phyloP scores from a whole-genome alignment of 2,797 vertebrate genomes.

The Pangasius djambal region DNA sequence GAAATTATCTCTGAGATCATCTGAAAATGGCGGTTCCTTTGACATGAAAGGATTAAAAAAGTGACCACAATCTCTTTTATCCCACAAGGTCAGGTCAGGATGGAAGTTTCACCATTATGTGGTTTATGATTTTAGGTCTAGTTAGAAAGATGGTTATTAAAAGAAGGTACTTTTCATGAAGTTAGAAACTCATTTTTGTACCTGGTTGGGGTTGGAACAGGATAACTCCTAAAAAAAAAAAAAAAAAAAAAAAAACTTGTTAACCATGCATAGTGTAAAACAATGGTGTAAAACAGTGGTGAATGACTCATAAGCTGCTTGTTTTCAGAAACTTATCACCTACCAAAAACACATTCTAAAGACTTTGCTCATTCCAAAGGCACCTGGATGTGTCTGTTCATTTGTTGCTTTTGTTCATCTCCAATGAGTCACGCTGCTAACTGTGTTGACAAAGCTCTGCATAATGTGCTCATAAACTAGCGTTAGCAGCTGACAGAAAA shows the following conservation, averaged over 20 bases:
- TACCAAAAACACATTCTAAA: slow-evolving; percentile 1
- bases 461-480: slow-evolving; percentile 55
- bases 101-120: slow-evolving; percentile 64
- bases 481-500: slow-evolving; percentile 53
- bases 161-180: slow-evolving; percentile 3
- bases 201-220: background rate
- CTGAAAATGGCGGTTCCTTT: slow-evolving; percentile 71
- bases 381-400: slow-evolving; percentile 14
- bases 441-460: slow-evolving; percentile 45
- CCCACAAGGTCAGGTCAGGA: slow-evolving; percentile 61
- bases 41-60: slow-evolving; percentile 73
- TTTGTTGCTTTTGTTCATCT: slow-evolving; percentile 5
- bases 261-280: background rate
- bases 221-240: no score
- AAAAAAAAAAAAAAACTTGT: background rate
- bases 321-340: background rate
- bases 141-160: slow-evolving; percentile 27
- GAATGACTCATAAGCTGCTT: background rate
- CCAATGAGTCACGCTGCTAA: slow-evolving; percentile 28
- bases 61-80: slow-evolving; percentile 75
- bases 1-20: slow-evolving; percentile 68
- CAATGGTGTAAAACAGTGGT: background rate
- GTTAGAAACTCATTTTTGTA: background rate
- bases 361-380: slow-evolving; percentile 8
- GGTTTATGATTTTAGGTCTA: slow-evolving; percentile 63